Evolutionary conservation across 2,888 invertebrate species (phyloP), one percentile per base, ranked within the genome.

Genomic region (Lomographa bimaculata): DNA sequence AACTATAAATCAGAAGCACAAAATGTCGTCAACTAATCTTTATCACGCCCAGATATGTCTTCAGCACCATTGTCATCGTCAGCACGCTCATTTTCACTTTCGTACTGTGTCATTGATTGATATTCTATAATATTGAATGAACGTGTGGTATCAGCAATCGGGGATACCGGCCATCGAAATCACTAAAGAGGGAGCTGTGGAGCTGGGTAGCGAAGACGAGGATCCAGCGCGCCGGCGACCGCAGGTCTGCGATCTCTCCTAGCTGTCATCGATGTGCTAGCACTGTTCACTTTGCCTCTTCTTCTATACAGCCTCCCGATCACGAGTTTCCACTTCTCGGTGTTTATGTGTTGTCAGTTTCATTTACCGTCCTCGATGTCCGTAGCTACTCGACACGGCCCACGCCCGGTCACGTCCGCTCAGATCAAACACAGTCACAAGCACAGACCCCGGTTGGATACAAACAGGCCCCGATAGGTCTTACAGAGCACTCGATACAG

Each of bases 111-210:
- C 57, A 71, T 68, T 70, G 57, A 71, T 68, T 70, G 57, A 62
- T 65, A 60, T 66, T 65, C 59, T 78, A 66, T 76, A 75, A 76
- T 77, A 70, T 75, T 83, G 76, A 84, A 84, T 84, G 75, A 85
- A 73, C 76, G 61, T 86, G 75, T 85, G 84, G 85, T 84, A 75
- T 83, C 72, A 89, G 89, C 87, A 89, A 83, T 89, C 89, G 74
- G 89, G 90, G 80, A 89, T 90, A 82, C 90, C 90, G 70, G 90
- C 90, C 80, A 90, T 90, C 83, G 95, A 95, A 91, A 95, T 96
- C 81, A 95, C 94, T 75, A 95, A 95, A 91, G 95, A 96, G 77
- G 79, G 79, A 57, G 81, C 77, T 54, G 91, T 93, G 76, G 93
- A 93, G 79, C 91, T 93, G 87, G 91, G 92, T 82, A 93, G 92